Conservation (phyloP, 2,888 invertebrate species). For the Drosophila mulleri region DNA sequence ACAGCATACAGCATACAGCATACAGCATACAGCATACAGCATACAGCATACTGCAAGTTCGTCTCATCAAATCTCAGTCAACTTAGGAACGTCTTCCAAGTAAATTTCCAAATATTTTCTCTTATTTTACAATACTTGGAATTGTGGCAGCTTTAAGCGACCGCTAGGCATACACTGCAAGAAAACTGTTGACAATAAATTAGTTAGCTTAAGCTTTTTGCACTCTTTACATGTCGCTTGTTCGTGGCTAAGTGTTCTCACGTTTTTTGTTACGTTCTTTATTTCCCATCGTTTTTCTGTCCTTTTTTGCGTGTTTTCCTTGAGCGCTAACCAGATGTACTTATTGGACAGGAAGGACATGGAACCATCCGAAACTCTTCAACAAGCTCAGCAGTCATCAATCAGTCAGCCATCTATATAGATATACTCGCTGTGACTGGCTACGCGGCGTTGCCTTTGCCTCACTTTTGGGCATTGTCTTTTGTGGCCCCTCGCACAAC, state of each 20-base stretch:
- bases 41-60: too few species aligned
- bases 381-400: conserved; percentile 39
- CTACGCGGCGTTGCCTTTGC: conserved; percentile 7
- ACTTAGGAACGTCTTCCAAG: too few species aligned
- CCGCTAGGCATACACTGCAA: background rate
- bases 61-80: background rate
- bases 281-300: conserved; percentile 1
- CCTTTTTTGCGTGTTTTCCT: conserved; percentile 2
- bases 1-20: too few species aligned
- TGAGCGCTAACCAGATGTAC: conserved; percentile 12
- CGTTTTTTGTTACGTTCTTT: conserved; percentile 23
- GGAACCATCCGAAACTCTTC: conserved; percentile 12
- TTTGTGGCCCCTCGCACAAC: conserved; percentile 5
- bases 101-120: background rate
- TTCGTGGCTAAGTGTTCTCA: conserved; percentile 10
- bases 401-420: conserved; percentile 47
- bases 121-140: background rate
- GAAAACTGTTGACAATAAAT: conserved; percentile 12
- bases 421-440: conserved; percentile 27
- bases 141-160: background rate
- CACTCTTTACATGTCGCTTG: background rate
- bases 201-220: conserved; percentile 2
- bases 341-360: conserved; percentile 15
- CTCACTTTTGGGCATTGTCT: conserved; percentile 9
- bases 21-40: too few species aligned